Conservation (phyloP, 2,113 vertebrate genomes). For the Pedetes capensis region DNA sequence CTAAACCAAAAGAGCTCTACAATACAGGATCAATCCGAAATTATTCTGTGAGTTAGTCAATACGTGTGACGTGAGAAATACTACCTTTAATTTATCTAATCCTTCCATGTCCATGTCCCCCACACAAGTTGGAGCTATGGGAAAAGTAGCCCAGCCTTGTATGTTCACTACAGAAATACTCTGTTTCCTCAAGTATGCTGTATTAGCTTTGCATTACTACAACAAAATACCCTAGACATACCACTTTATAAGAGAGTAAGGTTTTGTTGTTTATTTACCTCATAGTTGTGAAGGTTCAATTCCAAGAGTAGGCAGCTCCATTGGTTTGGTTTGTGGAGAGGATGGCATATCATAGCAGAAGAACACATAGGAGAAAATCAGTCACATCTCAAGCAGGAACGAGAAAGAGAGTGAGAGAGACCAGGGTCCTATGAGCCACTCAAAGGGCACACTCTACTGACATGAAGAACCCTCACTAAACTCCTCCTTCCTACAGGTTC, state of each 20-base stretch:
- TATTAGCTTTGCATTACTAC: no score
- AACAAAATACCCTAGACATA: not conserved
- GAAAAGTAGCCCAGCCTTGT: not conserved
- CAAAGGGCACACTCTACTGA: not conserved
- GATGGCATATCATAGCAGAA: not conserved
- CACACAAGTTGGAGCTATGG: not conserved
- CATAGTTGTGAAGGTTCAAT: not conserved
- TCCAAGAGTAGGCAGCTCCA: not conserved
- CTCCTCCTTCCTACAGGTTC: not conserved
- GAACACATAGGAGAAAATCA: not conserved
- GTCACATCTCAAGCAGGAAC: not conserved
- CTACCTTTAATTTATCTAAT: not conserved
- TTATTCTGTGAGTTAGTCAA: not conserved
- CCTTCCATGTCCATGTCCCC: not conserved
- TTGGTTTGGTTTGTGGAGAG: not conserved
- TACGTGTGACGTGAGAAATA: not conserved
- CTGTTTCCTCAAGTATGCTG: not conserved
- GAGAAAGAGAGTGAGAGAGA: not conserved
- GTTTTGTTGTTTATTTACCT: not conserved
- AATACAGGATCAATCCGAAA: not conserved
- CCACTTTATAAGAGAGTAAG: not conserved
- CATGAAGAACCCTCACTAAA: not conserved
- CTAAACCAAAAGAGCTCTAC: not conserved
- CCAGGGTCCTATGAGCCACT: not conserved
- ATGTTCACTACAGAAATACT: not conserved